Base-by-base conservation (phyloP, 2,888 invertebrate species). In the Cacoxenus indagator region DNA sequence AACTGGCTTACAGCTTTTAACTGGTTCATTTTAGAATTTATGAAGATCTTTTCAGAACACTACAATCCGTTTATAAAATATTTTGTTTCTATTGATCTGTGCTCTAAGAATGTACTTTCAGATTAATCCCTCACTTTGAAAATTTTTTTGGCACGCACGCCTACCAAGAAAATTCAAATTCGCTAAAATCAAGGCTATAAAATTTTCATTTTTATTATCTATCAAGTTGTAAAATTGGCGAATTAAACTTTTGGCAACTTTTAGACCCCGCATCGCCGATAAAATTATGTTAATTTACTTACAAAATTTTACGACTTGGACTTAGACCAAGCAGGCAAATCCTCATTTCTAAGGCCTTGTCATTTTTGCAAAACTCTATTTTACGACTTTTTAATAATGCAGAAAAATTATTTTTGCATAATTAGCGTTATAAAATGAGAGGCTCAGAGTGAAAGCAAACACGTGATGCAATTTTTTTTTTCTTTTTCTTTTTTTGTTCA, bases 321-420 rank as follows among this genome's bases (percentile, higher is more conserved):
- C 45, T 43, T n/a, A 43, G n/a, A 4, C 45, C 45, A n/a, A 2
- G 2, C n/a, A 2, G 11, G 3, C 1, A 43, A 43, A 43, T 14
- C n/a, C 2, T 43, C 11, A 3, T 14, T 43, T 43, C 1, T 43
- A 43, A 14, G 1, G 1, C 9, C n/a, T 43, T 9, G 1, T 14
- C 1, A 57, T 2, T 57, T 57, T 57, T 1, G n/a, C 2, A 43
- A 43, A 43, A 43, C 45, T 43, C 45, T 26, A 26, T 19, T 78
- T 81, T 76, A 83, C 72, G 76, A 76, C 78, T 73, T 73, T 81
- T 73, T 83, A 83, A 80, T 80, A 81, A 78, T 69, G 51, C 9
- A 48, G 51, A 31, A 43, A 76, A 78, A 77, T 73, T 81, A 72
- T n/a, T 75, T 77, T 74, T 74, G 77, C 78, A 76, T 76, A 76